These are phyloP conservation scores for Elgaria multicarinata DNA, from an alignment of 2,113 vertebrate species.

Conservation along the genomic window DNA sequence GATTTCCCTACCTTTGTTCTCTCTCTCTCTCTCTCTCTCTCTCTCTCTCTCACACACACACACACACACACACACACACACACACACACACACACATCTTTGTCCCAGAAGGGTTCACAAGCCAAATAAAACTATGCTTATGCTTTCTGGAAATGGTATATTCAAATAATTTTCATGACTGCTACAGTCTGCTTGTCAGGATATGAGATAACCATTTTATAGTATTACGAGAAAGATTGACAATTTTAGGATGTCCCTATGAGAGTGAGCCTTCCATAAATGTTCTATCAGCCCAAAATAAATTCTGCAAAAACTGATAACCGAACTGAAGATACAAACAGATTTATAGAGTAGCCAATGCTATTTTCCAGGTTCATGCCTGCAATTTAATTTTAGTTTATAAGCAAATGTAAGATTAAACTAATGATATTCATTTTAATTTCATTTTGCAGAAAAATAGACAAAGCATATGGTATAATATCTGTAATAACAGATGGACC, in stretches of 20 bases:
- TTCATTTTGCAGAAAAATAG: constrained; percentile 44
- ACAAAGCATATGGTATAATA: constrained; percentile 19
- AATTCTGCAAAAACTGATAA: constrained; percentile 41
- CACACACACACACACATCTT: background rate
- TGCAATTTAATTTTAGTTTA: constrained; percentile 25
- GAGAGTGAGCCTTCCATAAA: constrained; percentile 14
- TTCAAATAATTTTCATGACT: background rate
- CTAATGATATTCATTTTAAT: constrained; percentile 49
- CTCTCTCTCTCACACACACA: no score
- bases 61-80: background rate
- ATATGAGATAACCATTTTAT: background rate
- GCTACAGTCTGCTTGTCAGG: background rate
- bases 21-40: background rate
- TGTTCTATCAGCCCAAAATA: constrained; percentile 7
- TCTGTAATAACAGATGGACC: constrained; percentile 35
- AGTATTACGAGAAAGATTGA: background rate
- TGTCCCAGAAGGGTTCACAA: background rate
- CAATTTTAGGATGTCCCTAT: constrained; percentile 20
- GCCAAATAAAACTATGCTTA: background rate
- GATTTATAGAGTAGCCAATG: constrained; percentile 29
- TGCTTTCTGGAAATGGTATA: background rate
- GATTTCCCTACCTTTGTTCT: no score
- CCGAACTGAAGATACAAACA: background rate
- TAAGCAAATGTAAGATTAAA: constrained; percentile 48
- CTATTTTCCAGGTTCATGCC: background rate